These are phyloP conservation scores for Napeogenes inachia DNA, from an alignment of 2,888 invertebrate genomes.

Conservation along the genomic window DNA sequence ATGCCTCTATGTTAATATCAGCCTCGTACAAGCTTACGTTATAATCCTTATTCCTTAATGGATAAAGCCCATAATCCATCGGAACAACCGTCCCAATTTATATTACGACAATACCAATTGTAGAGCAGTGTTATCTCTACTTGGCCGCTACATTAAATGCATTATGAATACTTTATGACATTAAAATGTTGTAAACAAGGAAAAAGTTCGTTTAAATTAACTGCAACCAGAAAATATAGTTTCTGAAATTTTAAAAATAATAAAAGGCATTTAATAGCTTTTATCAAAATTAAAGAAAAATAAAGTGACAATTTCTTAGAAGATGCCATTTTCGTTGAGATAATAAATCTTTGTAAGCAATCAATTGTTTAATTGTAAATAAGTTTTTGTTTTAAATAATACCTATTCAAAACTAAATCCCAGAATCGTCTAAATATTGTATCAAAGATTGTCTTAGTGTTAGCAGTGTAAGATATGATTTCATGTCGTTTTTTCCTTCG, in stretches of 20 bases:
- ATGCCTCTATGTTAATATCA: constrained; percentile 54
- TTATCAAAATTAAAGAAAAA: too few relatives aligned
- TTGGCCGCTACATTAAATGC: constrained; percentile 22
- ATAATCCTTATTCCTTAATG: constrained; percentile 12
- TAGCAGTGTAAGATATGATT: too few relatives aligned
- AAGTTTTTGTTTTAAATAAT: too few relatives aligned
- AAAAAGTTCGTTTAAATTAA: background rate
- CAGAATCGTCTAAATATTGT: too few relatives aligned
- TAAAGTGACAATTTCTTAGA: too few relatives aligned
- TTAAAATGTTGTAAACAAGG: constrained; percentile 13
- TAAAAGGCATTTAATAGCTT: background rate
- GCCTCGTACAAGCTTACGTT: constrained; percentile 39
- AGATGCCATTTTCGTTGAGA: too few relatives aligned
- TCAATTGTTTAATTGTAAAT: constrained; percentile 2
- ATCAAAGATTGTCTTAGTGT: too few relatives aligned
- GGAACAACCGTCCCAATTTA: constrained; percentile 12
- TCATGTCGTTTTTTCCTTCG: too few relatives aligned
- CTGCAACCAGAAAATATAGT: background rate
- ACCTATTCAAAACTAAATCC: too few relatives aligned
- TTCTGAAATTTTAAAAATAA: background rate
- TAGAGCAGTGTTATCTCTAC: constrained; percentile 21
- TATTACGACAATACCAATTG: constrained; percentile 13
- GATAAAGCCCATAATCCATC: constrained; percentile 8
- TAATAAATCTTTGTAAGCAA: background rate
- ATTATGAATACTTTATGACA: constrained; percentile 22